Base-by-base conservation (phyloP, 2,113 vertebrate species). In the Boleophthalmus pectinirostris region DNA sequence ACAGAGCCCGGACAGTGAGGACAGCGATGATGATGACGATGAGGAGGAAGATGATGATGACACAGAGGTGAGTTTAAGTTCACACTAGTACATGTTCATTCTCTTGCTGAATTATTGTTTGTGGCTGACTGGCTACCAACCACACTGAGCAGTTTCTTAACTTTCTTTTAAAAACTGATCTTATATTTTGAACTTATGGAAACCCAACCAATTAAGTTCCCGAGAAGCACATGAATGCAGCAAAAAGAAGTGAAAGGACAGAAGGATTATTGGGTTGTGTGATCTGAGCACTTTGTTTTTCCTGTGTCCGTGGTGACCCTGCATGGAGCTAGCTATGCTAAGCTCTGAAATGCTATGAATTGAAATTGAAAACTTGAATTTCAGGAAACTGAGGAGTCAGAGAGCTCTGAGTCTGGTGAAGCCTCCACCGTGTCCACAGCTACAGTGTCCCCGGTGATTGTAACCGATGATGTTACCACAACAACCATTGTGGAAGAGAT, bases 371-470 rank as follows among this genome's bases (percentile, higher is more conserved):
- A 23, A 56, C 53, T 5, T 70, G 29, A 29, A 1, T 78, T 69
- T 20, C 82, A 94, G 93, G 91, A 92, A 6, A 83, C 69, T 0
- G 85, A 90, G 10, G 85, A 89, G 1, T 85, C 88, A 16, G 89
- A 92, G 38, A 92, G 87, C 74, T 82, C 88, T 1, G 91, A 94
- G 68, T 93, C 92, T 0, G 91, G 84, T 0, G 90, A 92, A 74
- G 70, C 87, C 13, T 85, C 82, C 77, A 90, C 89, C 9, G 51
- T 47, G 0, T 77, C 82, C 15, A 77, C 89, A 0, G 23, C 70
- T 2, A 82, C 85, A 0, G 8, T 24, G 1, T 75, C 46, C 49
- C 84, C 90, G 0, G 86, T 85, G 3, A 12, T 89, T 0, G 54
- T 75, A 54, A 90, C 88, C 1, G 61, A 64, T 0, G 61, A 38